A percentile compares a stretch with the other conserved stretches of the same genome.
These are phyloP conservation scores for Venustaconcha ellipsiformis DNA, from an alignment of 1,140 invertebrate species.

Conservation along the genomic window DNA sequence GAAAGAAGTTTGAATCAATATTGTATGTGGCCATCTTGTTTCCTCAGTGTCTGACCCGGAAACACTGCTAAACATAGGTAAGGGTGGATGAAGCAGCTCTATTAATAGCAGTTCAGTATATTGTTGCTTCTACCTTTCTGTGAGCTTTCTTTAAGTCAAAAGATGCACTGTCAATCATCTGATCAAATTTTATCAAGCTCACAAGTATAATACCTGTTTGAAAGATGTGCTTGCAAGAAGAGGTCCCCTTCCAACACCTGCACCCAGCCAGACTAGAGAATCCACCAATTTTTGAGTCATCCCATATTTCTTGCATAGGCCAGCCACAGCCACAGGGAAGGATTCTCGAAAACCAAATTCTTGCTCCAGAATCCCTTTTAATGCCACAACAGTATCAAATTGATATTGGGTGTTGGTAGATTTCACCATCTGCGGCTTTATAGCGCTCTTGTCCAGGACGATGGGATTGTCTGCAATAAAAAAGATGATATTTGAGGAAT, in stretches of 20 bases:
- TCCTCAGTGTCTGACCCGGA: not conserved
- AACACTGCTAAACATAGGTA: not conserved
- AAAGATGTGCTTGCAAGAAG: constrained; percentile 52
- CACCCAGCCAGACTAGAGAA: constrained; percentile 50
- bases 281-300: constrained; percentile 14
- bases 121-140: not conserved
- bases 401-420: constrained; percentile 53
- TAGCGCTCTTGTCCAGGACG: constrained; percentile 27
- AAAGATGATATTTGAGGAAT: no score
- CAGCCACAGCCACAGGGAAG: constrained; percentile 43
- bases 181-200: not conserved
- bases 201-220: constrained; percentile 42
- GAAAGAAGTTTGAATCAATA: no score
- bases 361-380: constrained; percentile 56
- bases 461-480: constrained; percentile 36
- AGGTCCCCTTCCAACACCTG: constrained; percentile 50
- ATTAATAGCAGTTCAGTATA: not conserved
- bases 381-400: constrained; percentile 40
- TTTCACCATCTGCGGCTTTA: constrained; percentile 24
- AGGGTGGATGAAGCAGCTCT: not conserved
- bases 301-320: constrained; percentile 35
- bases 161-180: not conserved
- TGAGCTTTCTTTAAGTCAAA: not conserved
- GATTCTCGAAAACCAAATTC: constrained; percentile 62
- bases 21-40: not conserved